Evolutionary conservation across 2,797 vertebrate genomes (phyloP), one percentile per base, ranked within the genome.

Genomic region (Strix occidentalis): DNA sequence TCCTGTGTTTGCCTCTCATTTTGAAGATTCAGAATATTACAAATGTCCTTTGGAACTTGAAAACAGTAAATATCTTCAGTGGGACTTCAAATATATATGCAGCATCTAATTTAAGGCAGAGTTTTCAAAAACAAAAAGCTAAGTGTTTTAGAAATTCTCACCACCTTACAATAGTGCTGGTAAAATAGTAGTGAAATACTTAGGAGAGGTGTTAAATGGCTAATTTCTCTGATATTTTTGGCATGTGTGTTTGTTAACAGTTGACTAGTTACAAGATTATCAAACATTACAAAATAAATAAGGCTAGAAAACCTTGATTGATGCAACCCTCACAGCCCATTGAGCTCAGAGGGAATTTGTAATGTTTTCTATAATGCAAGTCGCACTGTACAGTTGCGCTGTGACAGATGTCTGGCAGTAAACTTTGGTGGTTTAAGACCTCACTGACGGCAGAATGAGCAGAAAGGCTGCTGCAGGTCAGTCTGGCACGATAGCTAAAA

Each of bases 311-410:
- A 26, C 65, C 50, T 80, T 37, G 74, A 15, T 28, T 16, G 74
- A 39, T 84, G 79, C 53, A 66, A 87, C 37, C 61, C 33, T 26
- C 23, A 68, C 46, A 63, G 45, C 66, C 24, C 3, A 2, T 9
- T 46, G 61, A 64, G 83, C 24, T 76, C 25, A 2, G 45, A 29
- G 35, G 5, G 2, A 5, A 1, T 58, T 50, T 16, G 15, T 23
- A 24, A 18, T 69, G 23, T 28, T 50, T 57, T 41, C 64, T 66
- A 1, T 37, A 5, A 28, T 17, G 9, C 41, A 16, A 23, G 48
- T n/a, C 5, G 2, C 33, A 4, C 9, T 60, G 63, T 23, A 17
- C 45, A 13, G 23, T n/a, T 0, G 0, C 51, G 24, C 60, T 88
- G 50, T 80, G 75, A 17, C 51, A 26, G 5, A 26, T 5, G 28